phyloP scores from a whole-genome alignment of 2,797 vertebrate species.

The Dicrostonyx torquatus region DNA sequence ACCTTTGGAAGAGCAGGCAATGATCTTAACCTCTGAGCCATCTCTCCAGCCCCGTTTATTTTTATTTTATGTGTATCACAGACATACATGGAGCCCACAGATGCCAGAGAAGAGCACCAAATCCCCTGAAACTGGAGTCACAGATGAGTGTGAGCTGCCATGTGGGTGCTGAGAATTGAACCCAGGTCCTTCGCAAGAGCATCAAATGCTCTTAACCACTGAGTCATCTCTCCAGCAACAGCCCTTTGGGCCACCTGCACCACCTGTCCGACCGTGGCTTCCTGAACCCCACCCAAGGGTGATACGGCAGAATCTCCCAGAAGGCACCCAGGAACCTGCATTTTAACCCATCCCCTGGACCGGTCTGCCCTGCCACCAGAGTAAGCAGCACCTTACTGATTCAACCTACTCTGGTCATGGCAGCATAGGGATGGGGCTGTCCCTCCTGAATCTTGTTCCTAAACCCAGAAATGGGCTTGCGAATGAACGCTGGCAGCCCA shows the following conservation, averaged over 20 bases:
- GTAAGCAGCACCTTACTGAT: too few relatives aligned
- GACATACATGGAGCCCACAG: background rate
- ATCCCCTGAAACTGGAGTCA: background rate
- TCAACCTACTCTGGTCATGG: background rate
- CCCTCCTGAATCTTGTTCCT: background rate
- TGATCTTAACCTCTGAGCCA: too few relatives aligned
- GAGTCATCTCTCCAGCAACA: background rate
- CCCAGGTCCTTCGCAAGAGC: too few relatives aligned
- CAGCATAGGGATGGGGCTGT: background rate
- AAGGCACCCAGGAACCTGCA: background rate
- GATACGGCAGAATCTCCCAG: background rate
- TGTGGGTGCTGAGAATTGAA: background rate
- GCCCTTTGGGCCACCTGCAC: background rate
- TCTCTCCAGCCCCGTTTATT: too few relatives aligned
- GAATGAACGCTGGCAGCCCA: background rate
- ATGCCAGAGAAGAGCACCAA: background rate
- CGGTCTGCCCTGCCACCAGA: background rate
- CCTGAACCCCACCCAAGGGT: constrained; percentile 54
- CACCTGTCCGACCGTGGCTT: background rate
- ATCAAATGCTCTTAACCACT: background rate
- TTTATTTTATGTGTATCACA: background rate
- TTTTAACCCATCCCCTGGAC: background rate
- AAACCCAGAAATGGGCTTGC: background rate
- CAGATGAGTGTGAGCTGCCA: background rate
- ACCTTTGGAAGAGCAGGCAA: too few relatives aligned